These are phyloP conservation scores for Scaptomyza flava DNA, from an alignment of 2,888 invertebrate genomes.

Conservation along the genomic window DNA sequence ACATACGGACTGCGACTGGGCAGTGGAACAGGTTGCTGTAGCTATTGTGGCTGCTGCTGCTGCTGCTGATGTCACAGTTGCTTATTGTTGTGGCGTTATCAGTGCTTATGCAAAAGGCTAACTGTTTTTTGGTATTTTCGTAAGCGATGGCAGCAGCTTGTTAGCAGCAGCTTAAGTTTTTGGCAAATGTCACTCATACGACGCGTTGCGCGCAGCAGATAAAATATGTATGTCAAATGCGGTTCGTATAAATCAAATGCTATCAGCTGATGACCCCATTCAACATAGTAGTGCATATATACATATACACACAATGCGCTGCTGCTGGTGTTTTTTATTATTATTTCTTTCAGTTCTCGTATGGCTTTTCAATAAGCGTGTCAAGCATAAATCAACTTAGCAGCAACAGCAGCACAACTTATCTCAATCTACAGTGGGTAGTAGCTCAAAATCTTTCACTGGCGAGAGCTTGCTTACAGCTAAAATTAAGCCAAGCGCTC, in stretches of 20 bases:
- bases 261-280: conserved; percentile 79
- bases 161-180: conserved; percentile 57
- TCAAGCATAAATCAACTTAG: conserved; percentile 73
- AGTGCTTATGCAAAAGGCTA: conserved; percentile 76
- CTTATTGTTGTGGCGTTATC: conserved; percentile 74
- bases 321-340: conserved; percentile 17
- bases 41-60: conserved; percentile 22
- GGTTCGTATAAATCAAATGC: conserved; percentile 73
- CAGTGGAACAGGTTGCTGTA: conserved; percentile 61
- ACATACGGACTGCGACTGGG: conserved; percentile 23
- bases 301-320: conserved; percentile 6
- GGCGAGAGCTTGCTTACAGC: conserved; percentile 26
- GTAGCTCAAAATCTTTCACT: conserved; percentile 58
- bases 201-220: conserved; percentile 69
- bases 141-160: conserved; percentile 37
- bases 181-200: conserved; percentile 79
- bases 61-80: conserved; percentile 43
- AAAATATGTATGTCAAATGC: conserved; percentile 71
- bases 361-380: conserved; percentile 79
- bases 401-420: conserved; percentile 45
- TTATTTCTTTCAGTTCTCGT: conserved; percentile 12
- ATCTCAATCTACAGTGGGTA: conserved; percentile 65
- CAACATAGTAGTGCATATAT: conserved; percentile 3
- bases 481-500: conserved; percentile 67
- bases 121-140: conserved; percentile 59